Conservation (phyloP, 1,140 invertebrate genomes). For the Drosophila guanche region DNA sequence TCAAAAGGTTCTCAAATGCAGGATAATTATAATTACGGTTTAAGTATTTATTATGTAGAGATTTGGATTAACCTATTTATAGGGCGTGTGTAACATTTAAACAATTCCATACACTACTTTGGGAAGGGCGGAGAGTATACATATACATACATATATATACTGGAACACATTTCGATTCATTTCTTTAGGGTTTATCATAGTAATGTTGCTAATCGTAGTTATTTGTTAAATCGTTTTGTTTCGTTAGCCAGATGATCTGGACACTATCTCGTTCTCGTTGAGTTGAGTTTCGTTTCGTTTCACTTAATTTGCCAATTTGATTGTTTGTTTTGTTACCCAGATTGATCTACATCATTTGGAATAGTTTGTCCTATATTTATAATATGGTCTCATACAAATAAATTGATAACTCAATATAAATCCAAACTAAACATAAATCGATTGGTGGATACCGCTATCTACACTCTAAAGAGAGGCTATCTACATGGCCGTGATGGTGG, state of each 20-base stretch:
- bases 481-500: slow-evolving; percentile 1
- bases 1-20: slow-evolving; percentile 69
- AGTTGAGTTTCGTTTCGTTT: slow-evolving; percentile 15
- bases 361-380: slow-evolving; percentile 69
- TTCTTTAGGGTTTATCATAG: slow-evolving; percentile 8
- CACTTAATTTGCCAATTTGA: slow-evolving; percentile 44
- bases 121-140: slow-evolving; percentile 40
- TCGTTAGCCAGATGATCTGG: background rate
- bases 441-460: slow-evolving; percentile 23
- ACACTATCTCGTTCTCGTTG: slow-evolving; percentile 18
- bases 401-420: slow-evolving; percentile 37
- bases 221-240: slow-evolving; percentile 6
- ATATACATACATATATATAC: slow-evolving; percentile 61
- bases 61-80: slow-evolving; percentile 44
- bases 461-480: background rate
- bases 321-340: slow-evolving; percentile 25
- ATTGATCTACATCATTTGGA: slow-evolving; percentile 44
- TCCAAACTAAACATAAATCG: slow-evolving; percentile 28
- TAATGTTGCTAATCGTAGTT: background rate
- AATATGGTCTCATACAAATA: slow-evolving; percentile 35
- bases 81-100: slow-evolving; percentile 74
- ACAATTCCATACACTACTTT: slow-evolving; percentile 76
- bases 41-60: slow-evolving; percentile 21
- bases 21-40: slow-evolving; percentile 22
- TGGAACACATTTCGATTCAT: slow-evolving; percentile 35